Evolutionary conservation across 2,797 vertebrate genomes (phyloP).

Genomic region (Aphelocoma californica): DNA sequence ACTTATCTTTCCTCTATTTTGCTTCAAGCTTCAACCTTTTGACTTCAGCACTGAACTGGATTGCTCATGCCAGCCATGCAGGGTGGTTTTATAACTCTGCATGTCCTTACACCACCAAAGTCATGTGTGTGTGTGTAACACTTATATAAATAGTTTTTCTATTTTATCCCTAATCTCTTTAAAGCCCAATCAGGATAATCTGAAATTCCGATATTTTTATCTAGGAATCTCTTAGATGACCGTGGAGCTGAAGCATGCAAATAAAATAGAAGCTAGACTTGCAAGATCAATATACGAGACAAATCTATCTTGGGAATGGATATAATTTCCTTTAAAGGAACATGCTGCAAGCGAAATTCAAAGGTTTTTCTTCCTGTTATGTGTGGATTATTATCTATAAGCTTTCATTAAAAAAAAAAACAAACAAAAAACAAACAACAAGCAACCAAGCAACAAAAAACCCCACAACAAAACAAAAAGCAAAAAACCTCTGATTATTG

Average conservation of each 20-base stretch:
- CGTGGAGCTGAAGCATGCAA: neutral
- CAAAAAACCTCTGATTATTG: rapidly evolving
- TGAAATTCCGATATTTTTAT: neutral
- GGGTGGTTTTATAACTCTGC: neutral
- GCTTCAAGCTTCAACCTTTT: neutral
- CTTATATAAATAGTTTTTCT: neutral
- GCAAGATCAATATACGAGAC: neutral
- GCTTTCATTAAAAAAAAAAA: neutral
- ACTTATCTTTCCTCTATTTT: neutral
- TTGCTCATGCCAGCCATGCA: neutral
- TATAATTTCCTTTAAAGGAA: neutral
- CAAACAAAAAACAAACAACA: no score
- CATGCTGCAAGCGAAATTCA: neutral
- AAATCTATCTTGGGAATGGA: neutral
- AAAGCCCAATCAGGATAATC: neutral
- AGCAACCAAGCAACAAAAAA: no score
- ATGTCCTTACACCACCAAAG: neutral
- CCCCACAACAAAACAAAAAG: neutral
- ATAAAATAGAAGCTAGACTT: neutral
- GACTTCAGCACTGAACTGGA: neutral
- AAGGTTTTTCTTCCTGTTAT: neutral
- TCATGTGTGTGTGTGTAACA: neutral
- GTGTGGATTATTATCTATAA: neutral
- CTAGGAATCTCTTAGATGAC: neutral
- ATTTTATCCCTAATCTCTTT: neutral